Conservation (phyloP, 2,888 invertebrate genomes). For the Onthophagus sagittarius region DNA sequence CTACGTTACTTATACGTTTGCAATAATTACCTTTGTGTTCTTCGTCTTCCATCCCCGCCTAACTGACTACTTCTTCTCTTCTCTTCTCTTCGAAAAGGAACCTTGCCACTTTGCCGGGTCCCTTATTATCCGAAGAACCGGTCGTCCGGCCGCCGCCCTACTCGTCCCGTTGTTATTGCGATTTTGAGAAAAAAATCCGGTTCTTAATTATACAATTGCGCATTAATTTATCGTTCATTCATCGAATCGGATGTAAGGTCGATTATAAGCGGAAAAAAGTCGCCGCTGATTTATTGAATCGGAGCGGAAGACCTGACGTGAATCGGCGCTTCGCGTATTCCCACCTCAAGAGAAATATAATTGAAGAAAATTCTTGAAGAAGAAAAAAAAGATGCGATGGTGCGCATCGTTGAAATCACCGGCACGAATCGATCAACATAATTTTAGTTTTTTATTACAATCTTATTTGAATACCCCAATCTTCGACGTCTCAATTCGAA, state of each 20-base stretch:
- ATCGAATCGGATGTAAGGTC: background rate
- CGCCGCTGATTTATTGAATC: background rate
- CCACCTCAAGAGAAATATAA: background rate
- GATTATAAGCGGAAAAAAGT: background rate
- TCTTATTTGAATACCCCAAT: too few species aligned
- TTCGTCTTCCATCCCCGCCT: background rate
- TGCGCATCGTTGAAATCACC: background rate
- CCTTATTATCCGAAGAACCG: background rate
- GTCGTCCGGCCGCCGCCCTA: background rate
- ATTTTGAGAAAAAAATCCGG: background rate
- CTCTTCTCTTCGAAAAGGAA: background rate
- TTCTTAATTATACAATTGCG: background rate
- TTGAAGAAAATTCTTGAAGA: background rate
- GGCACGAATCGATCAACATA: background rate
- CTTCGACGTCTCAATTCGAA: too few species aligned
- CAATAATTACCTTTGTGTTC: constrained; percentile 10
- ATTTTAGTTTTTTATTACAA: background rate
- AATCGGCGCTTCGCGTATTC: background rate
- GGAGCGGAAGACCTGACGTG: background rate
- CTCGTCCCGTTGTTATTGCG: background rate
- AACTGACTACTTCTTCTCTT: background rate
- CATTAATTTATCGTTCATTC: background rate
- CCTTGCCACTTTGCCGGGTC: background rate
- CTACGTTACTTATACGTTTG: constrained; percentile 8
- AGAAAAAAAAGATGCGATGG: background rate